phyloP scores from a whole-genome alignment of 2,888 invertebrate species.

The Dimorphilus gyrociliatus region DNA sequence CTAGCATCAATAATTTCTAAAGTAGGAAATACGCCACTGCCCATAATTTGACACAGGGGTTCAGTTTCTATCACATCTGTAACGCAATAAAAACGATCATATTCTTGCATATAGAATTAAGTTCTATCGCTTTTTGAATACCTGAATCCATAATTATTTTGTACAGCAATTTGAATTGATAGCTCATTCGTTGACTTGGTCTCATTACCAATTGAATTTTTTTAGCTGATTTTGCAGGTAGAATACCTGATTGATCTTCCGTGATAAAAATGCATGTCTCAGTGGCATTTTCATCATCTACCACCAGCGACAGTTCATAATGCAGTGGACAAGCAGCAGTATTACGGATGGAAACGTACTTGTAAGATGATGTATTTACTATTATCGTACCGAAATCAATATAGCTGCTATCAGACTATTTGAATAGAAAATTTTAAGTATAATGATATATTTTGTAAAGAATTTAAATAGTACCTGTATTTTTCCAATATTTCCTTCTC shows the following conservation, averaged over 20 bases:
- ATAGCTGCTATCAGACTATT: slow-evolving; percentile 23
- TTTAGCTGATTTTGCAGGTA: slow-evolving; percentile 27
- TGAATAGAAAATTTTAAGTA: background rate
- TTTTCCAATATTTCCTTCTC: slow-evolving; percentile 28
- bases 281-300: no score
- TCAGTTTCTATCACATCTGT: slow-evolving; percentile 17
- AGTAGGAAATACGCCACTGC: slow-evolving; percentile 33
- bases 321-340: slow-evolving; percentile 29
- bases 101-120: background rate
- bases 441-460: background rate
- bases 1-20: slow-evolving; percentile 31
- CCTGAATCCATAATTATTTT: no score
- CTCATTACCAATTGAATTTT: slow-evolving; percentile 20
- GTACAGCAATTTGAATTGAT: no score
- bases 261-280: no score
- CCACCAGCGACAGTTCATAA: slow-evolving; percentile 26
- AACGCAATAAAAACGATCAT: background rate
- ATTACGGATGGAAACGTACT: slow-evolving; percentile 23
- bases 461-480: slow-evolving; percentile 27
- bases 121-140: no score
- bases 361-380: slow-evolving; percentile 24
- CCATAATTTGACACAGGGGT: slow-evolving; percentile 27
- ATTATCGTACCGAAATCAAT: slow-evolving; percentile 31
- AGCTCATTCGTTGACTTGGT: slow-evolving; percentile 21
- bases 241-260: no score